Evolutionary conservation across 2,888 invertebrate species (phyloP).

Genomic region (Harpalus rufipes): DNA sequence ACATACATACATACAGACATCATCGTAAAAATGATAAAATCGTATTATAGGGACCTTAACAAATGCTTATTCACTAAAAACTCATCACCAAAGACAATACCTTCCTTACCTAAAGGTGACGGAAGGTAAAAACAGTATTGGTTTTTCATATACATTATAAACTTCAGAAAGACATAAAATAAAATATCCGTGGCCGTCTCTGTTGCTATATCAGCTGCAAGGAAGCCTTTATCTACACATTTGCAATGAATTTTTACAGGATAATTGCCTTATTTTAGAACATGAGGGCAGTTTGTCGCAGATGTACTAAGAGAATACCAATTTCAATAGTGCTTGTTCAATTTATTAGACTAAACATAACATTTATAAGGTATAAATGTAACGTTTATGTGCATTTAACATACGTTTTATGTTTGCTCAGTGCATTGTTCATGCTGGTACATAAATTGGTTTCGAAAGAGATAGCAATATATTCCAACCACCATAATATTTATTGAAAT

Average conservation of each 20-base stretch:
- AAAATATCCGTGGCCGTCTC: not conserved
- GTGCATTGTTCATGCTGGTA: constrained; percentile 66
- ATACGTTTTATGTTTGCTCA: constrained; percentile 57
- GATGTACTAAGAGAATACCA: constrained; percentile 34
- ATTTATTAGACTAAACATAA: constrained; percentile 65
- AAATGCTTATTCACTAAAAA: too few species aligned
- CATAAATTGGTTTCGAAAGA: constrained; percentile 57
- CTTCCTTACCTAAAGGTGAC: too few species aligned
- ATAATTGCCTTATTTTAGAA: constrained; percentile 38
- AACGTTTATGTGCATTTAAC: constrained; percentile 51
- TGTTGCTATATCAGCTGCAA: constrained; percentile 30
- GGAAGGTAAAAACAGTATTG: too few species aligned
- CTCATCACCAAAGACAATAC: too few species aligned
- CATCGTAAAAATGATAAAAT: too few species aligned
- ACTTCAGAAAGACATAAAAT: not conserved
- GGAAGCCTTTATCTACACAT: constrained; percentile 7
- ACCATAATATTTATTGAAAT: constrained; percentile 42
- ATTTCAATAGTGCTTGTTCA: constrained; percentile 53
- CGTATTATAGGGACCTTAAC: too few species aligned
- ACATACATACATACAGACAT: too few species aligned
- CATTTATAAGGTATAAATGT: constrained; percentile 58
- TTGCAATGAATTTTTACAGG: constrained; percentile 13
- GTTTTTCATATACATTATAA: too few species aligned
- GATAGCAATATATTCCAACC: constrained; percentile 32
- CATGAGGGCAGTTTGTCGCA: constrained; percentile 49